Base-by-base conservation (phyloP, 1,140 invertebrate species). In the Brachystomella parvula region DNA sequence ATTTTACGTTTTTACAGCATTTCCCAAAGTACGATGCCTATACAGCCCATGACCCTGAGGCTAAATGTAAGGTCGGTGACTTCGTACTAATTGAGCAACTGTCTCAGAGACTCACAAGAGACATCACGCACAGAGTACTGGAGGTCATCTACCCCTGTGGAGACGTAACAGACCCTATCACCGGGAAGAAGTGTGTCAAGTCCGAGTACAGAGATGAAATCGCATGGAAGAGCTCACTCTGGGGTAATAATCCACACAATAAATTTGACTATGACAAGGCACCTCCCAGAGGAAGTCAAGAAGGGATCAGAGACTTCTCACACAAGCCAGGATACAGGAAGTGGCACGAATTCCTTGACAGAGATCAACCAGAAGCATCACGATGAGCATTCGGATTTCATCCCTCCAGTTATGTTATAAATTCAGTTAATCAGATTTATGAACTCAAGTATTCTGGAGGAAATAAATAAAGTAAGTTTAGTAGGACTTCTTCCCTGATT, bases 91-190 rank as follows among this genome's bases (percentile, higher is more conserved):
- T 92, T 70, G 80, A 90, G 76, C 81, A 83, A 69, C 76, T 93
- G 31, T 84, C 86, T 15, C 75, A 85, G 63, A 87, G 85, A 77
- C 67, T 90, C 63, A 89, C 89, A 0, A 84, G 84, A 58, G 77
- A 89, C 17, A 89, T 93, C 2, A 86, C 87, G 6, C 89, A 93
- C 73, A 81, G 85, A 78, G 82, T 94, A 1, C 79, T 88, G 74
- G 84, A 91, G 76, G 82, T 92, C 19, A 82, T 94, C 29, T 89
- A 89, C 78, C 86, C 86, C 24, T 79, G 86, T 69, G 91, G 91
- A 69, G 89, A 94, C 79, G 79, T 91, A 21, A 87, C 83, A 49
- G 89, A 91, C 79, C 90, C 90, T 33, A 78, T 93, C 28, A 89
- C 88, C 69, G 86, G 87, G 30, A 90, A 90, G 75, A 88, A 89